Evolutionary conservation across 1,140 invertebrate species (phyloP).

Genomic region (Drosophila chauvacae): DNA sequence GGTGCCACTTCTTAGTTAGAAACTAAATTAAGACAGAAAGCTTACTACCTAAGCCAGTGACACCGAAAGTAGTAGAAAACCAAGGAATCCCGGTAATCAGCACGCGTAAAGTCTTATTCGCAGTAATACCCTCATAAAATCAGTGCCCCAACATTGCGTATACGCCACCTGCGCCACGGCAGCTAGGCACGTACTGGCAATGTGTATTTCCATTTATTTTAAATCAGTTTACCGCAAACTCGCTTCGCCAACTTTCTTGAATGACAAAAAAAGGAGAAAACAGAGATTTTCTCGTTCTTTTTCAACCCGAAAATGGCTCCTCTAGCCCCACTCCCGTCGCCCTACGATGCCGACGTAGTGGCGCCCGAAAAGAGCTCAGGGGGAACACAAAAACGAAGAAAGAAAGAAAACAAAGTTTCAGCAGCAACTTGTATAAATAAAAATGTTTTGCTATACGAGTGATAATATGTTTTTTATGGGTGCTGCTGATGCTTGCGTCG

Average conservation of each 20-base stretch:
- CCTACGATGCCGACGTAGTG: constrained; percentile 17
- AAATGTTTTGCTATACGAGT: constrained; percentile 48
- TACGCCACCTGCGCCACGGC: constrained; percentile 52
- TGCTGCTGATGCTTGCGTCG: constrained; percentile 21
- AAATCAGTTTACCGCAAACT: constrained; percentile 56
- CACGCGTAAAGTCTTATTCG: constrained; percentile 11
- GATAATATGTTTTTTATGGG: constrained; percentile 47
- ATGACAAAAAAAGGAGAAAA: constrained; percentile 23
- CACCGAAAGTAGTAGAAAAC: neutral
- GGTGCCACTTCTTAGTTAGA: neutral
- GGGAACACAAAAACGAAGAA: neutral
- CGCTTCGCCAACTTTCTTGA: constrained; percentile 29
- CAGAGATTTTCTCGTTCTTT: constrained; percentile 3
- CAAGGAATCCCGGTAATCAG: constrained; percentile 6
- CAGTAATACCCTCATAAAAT: constrained; percentile 17
- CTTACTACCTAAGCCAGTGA: neutral
- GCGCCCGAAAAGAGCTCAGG: constrained; percentile 27
- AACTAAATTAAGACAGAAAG: neutral
- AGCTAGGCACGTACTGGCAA: constrained; percentile 56
- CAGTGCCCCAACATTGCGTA: constrained; percentile 49
- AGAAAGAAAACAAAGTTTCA: constrained; percentile 32
- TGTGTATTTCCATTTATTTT: constrained; percentile 52
- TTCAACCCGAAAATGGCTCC: constrained; percentile 1
- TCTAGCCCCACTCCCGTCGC: neutral
- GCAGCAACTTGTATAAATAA: constrained; percentile 52